Conservation (phyloP, 2,113 vertebrate species). For the Budorcas taxicolor region DNA sequence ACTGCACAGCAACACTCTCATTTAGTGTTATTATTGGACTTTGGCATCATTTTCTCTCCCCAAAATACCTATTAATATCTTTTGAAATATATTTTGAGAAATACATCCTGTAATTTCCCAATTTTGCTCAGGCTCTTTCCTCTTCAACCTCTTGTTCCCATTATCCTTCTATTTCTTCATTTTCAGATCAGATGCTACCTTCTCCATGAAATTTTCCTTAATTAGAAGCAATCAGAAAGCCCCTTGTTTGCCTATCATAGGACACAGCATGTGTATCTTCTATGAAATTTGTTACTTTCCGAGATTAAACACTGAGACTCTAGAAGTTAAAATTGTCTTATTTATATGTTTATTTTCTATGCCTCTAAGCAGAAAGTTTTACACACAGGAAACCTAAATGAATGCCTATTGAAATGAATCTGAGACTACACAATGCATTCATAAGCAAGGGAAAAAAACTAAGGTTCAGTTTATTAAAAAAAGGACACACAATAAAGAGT, state of each 20-base stretch:
- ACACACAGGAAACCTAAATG: neutral
- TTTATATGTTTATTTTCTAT: neutral
- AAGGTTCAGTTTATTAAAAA: neutral
- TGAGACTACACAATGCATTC: neutral
- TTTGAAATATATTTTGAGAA: conserved; percentile 3
- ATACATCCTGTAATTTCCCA: neutral
- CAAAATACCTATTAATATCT: neutral
- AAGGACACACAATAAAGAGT: neutral
- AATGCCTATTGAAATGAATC: neutral
- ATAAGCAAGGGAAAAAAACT: conserved; percentile 38
- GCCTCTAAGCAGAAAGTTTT: neutral
- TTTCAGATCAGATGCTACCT: neutral
- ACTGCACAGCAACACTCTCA: neutral
- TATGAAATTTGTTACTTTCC: neutral
- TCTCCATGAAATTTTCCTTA: neutral
- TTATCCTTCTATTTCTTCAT: neutral
- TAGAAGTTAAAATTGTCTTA: neutral
- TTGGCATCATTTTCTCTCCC: neutral
- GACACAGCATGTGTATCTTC: neutral
- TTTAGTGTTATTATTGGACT: neutral
- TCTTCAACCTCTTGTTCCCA: neutral
- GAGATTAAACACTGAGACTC: neutral
- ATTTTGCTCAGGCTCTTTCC: neutral
- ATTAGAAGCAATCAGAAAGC: neutral
- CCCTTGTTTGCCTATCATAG: neutral